These are phyloP conservation scores for Anguilla megastoma DNA, from an alignment of 2,797 vertebrate species.

Conservation along the genomic window DNA sequence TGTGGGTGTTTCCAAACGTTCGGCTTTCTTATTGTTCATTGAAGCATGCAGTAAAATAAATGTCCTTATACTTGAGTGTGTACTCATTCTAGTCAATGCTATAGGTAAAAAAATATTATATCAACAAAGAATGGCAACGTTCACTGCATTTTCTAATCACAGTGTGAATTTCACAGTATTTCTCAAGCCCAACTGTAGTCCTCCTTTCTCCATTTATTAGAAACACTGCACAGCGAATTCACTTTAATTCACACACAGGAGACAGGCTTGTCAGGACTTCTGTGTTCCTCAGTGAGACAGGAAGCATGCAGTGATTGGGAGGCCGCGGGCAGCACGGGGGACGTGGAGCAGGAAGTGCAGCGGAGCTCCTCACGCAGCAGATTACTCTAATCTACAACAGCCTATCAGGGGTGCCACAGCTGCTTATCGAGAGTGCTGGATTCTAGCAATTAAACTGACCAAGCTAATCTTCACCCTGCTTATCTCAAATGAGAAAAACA, in stretches of 20 bases:
- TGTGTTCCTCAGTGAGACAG: neutral
- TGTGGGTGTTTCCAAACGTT: neutral
- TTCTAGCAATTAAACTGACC: constrained; percentile 3
- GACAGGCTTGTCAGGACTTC: neutral
- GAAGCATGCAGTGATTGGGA: neutral
- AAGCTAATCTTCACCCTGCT: constrained; percentile 4
- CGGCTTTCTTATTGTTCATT: neutral
- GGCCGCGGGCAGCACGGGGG: neutral
- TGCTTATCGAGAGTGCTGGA: neutral
- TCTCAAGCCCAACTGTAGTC: neutral
- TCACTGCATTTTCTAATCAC: neutral
- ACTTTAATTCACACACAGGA: neutral
- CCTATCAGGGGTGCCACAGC: neutral
- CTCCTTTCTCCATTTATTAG: neutral
- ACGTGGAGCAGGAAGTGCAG: neutral
- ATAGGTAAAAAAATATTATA: neutral
- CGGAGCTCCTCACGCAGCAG: too few species aligned
- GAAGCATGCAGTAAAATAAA: neutral
- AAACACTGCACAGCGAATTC: neutral
- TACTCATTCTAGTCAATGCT: neutral
- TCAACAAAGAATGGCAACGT: neutral
- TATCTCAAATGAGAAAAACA: constrained; percentile 9
- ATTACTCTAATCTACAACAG: constrained; percentile 4
- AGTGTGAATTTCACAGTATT: neutral
- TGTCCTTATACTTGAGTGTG: neutral